A percentile compares a stretch with the other conserved stretches of the same genome.
Evolutionary conservation across 2,113 vertebrate genomes (phyloP).

Genomic region (Donacobius atricapilla): DNA sequence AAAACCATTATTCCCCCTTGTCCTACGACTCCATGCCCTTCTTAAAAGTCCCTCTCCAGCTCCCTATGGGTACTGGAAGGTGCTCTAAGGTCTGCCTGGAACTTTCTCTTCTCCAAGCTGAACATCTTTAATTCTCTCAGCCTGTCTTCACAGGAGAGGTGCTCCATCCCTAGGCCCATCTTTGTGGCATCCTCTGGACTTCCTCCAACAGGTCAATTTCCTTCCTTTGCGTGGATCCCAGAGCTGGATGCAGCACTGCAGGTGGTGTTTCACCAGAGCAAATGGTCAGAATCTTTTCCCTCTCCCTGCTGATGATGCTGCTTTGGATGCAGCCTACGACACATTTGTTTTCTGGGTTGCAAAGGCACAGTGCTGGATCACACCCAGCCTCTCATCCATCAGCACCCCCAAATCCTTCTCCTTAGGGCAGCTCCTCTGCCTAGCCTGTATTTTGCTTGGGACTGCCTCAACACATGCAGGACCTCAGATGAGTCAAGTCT

Average conservation of each 20-base stretch:
- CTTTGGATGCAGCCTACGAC: not conserved
- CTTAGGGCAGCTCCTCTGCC: not conserved
- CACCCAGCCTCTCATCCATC: not conserved
- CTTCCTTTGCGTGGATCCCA: not conserved
- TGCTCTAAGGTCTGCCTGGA: not conserved
- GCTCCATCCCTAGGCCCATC: not conserved
- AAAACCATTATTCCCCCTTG: not conserved
- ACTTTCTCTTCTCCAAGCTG: not conserved
- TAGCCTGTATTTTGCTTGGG: not conserved
- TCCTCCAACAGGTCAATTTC: not conserved
- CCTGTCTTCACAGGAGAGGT: not conserved
- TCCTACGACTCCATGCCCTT: not conserved
- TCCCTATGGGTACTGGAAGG: not conserved
- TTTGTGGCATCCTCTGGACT: not conserved
- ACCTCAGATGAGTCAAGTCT: not conserved
- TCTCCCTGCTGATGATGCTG: rapidly evolving
- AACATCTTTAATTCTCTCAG: not conserved
- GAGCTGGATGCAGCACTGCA: not conserved
- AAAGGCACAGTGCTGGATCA: not conserved
- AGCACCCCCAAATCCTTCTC: not conserved
- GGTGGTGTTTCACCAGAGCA: not conserved
- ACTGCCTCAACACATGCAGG: not conserved
- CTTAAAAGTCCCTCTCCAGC: not conserved
- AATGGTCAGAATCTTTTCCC: not conserved
- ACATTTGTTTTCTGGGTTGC: rapidly evolving